These are phyloP conservation scores for Orthochromis indermauri DNA, from an alignment of 2,113 vertebrate genomes.

Conservation along the genomic window DNA sequence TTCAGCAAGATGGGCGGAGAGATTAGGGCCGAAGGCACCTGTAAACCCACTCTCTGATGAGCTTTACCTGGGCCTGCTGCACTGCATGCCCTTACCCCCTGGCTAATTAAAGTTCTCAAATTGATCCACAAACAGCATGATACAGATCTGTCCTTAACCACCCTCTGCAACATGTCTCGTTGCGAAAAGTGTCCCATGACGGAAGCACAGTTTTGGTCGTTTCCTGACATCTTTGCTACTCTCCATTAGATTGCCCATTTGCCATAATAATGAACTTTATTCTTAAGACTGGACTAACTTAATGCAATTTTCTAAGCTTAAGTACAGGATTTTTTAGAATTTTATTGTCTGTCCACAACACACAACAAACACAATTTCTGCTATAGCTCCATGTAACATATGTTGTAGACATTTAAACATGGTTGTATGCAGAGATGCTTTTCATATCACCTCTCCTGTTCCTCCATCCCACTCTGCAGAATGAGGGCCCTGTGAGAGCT, in stretches of 20 bases:
- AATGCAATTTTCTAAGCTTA: not conserved
- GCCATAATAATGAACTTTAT: not conserved
- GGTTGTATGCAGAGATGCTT: not conserved
- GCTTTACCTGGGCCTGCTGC: constrained; percentile 65
- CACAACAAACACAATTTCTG: not conserved
- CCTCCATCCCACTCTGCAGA: not conserved
- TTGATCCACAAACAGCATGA: constrained; percentile 74
- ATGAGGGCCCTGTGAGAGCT: constrained; percentile 1
- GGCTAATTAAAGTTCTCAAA: constrained; percentile 78
- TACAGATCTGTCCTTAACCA: constrained; percentile 77
- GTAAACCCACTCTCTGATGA: constrained; percentile 69
- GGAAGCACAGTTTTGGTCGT: constrained; percentile 49
- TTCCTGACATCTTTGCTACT: constrained; percentile 16
- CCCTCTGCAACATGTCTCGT: constrained; percentile 59
- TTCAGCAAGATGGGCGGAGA: constrained; percentile 72
- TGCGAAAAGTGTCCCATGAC: constrained; percentile 62
- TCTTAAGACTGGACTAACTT: not conserved
- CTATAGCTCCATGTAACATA: not conserved
- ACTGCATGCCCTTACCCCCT: constrained; percentile 55
- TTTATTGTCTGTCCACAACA: not conserved
- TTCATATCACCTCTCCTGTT: not conserved
- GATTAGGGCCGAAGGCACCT: constrained; percentile 75
- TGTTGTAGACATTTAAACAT: not conserved
- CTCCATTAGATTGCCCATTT: constrained; percentile 29
- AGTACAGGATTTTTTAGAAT: fast-evolving